phyloP scores from a whole-genome alignment of 2,113 vertebrate genomes.

The Rhizomys pruinosus region DNA sequence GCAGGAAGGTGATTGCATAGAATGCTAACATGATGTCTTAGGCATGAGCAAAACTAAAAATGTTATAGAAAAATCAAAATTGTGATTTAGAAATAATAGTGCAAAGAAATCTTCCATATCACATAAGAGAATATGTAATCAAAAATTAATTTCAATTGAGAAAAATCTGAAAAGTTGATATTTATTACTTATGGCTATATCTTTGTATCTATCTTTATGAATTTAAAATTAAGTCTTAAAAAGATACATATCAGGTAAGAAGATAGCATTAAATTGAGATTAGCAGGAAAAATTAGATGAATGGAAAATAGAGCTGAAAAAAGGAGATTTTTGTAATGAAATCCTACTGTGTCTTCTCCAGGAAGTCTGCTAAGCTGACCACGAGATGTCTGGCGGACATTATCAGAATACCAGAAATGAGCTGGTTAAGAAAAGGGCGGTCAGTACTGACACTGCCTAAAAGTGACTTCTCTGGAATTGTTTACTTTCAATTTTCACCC shows the following conservation, averaged over 20 bases:
- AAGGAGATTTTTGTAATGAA: not conserved
- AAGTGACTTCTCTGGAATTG: not conserved
- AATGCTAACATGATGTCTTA: not conserved
- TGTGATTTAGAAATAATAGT: not conserved
- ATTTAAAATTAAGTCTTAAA: conserved; percentile 11
- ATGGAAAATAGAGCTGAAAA: conserved; percentile 10
- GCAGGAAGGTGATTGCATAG: not conserved
- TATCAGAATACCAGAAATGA: conserved; percentile 23
- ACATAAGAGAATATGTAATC: conserved; percentile 33
- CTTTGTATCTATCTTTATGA: not conserved
- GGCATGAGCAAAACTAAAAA: not conserved
- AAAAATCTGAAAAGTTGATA: conserved; percentile 34
- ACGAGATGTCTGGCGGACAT: not conserved
- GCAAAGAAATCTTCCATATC: not conserved
- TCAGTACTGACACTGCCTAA: not conserved
- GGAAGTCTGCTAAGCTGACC: not conserved
- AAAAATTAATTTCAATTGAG: conserved; percentile 28
- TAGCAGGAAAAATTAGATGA: not conserved
- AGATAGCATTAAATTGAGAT: conserved; percentile 16
- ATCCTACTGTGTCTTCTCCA: not conserved
- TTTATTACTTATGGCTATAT: conserved; percentile 36
- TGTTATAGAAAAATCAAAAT: conserved; percentile 7
- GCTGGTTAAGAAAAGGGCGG: not conserved
- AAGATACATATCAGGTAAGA: not conserved
- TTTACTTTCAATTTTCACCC: conserved; percentile 30